A percentile compares a stretch with the other conserved stretches of the same genome.
Evolutionary conservation across 2,113 vertebrate species (phyloP).

Genomic region (Manacus vitellinus): DNA sequence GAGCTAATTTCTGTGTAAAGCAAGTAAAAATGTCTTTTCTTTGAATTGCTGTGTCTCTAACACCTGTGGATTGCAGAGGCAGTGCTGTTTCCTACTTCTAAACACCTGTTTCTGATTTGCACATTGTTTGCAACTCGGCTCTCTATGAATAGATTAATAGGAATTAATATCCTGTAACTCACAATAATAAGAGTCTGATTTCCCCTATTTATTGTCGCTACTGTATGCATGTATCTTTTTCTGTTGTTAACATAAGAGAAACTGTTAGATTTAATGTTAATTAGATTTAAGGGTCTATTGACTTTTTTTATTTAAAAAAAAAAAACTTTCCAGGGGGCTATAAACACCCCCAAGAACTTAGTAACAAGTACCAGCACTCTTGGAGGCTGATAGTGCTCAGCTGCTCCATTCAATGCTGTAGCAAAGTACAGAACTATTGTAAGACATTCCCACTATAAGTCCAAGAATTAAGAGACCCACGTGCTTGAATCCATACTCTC

Average conservation of each 20-base stretch:
- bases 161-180: conserved; percentile 48
- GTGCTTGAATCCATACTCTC: not conserved
- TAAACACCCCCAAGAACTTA: not conserved
- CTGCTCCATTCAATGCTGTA: not conserved
- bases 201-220: conserved; percentile 58
- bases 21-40: conserved; percentile 17
- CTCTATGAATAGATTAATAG: conserved; percentile 61
- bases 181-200: not conserved
- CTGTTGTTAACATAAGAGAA: conserved; percentile 21
- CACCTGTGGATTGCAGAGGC: conserved; percentile 7
- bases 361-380: not conserved
- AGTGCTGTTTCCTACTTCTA: not conserved
- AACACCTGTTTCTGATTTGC: conserved; percentile 28
- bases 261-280: conserved; percentile 28
- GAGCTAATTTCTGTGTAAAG: conserved; percentile 11
- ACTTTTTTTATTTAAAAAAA: not conserved
- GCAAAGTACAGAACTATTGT: not conserved
- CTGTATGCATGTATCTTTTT: conserved; percentile 33
- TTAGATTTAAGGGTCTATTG: not conserved
- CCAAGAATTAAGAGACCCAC: not conserved
- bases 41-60: conserved; percentile 20
- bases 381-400: not conserved
- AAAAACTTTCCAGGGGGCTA: not conserved
- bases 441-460: not conserved
- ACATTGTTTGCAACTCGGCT: not conserved